Percentiles rank a stretch among this genome's conserved stretches.
phyloP scores from a whole-genome alignment of 2,888 invertebrate genomes.

The Saturnia japonica region DNA sequence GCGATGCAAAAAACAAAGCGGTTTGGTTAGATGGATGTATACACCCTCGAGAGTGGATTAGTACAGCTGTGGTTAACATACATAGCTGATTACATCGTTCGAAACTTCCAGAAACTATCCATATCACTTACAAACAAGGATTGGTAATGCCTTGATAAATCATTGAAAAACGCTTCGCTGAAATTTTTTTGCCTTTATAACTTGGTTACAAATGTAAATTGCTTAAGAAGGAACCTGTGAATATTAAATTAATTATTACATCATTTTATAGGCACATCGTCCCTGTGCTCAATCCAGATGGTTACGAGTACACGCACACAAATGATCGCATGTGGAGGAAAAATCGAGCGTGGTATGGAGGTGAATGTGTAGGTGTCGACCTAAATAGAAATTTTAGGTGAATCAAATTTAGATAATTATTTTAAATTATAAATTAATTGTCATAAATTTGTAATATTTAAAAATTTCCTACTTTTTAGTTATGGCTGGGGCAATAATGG shows the following conservation, averaged over 20 bases:
- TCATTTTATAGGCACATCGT: constrained; percentile 81
- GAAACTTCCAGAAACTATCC: constrained; percentile 85
- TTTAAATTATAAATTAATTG: not conserved
- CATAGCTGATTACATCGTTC: constrained; percentile 86
- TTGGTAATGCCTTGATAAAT: constrained; percentile 77
- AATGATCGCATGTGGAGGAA: constrained; percentile 93
- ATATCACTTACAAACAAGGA: constrained; percentile 89
- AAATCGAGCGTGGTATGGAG: constrained; percentile 83
- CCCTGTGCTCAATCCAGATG: constrained; percentile 91
- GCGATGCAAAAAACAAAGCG: constrained; percentile 83
- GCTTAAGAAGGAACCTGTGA: not conserved
- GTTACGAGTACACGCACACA: constrained; percentile 93
- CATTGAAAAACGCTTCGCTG: not conserved
- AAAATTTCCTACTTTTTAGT: constrained; percentile 47
- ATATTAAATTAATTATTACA: not conserved
- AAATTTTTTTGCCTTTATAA: not conserved
- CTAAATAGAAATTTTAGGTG: constrained; percentile 93
- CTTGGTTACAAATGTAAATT: not conserved
- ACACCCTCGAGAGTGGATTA: constrained; percentile 95
- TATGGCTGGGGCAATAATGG: constrained; percentile 90
- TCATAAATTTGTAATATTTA: not conserved
- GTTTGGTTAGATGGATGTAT: constrained; percentile 91
- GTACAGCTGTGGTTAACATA: constrained; percentile 90
- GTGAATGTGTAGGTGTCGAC: constrained; percentile 88
- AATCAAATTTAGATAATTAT: not conserved